Percentiles rank a stretch among this genome's conserved stretches.
Evolutionary conservation across 2,888 invertebrate species (phyloP).

Genomic region (Andrena chrysosceles): DNA sequence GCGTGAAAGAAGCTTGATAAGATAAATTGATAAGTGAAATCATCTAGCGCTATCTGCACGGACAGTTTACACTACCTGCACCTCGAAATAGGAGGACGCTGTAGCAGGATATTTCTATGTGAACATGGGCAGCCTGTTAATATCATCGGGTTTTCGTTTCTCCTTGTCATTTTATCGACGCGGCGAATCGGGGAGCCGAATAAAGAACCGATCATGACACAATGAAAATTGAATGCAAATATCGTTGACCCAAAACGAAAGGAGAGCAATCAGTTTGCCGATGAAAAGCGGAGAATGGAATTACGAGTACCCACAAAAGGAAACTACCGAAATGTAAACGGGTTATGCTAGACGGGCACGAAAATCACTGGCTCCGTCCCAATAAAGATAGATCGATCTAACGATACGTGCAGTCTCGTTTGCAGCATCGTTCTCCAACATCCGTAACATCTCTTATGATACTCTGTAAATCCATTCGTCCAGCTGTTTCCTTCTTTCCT

Average conservation of each 20-base stretch:
- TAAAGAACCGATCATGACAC: conserved; percentile 42
- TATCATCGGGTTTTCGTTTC: conserved; percentile 19
- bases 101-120: neutral
- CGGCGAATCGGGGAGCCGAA: conserved; percentile 23
- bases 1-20: no score
- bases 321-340: conserved; percentile 47
- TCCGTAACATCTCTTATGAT: conserved; percentile 16
- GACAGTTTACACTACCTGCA: neutral
- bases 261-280: conserved; percentile 48
- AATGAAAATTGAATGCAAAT: conserved; percentile 61
- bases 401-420: conserved; percentile 20
- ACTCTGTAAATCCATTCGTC: conserved; percentile 12
- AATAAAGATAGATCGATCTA: conserved; percentile 47
- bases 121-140: conserved; percentile 22
- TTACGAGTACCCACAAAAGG: conserved; percentile 40
- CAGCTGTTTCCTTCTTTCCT: neutral
- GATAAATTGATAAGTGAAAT: no score
- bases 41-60: neutral
- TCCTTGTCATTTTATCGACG: conserved; percentile 5
- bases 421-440: neutral
- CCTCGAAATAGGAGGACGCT: no score
- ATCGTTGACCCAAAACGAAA: conserved; percentile 59
- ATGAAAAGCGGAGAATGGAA: conserved; percentile 46
- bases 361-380: conserved; percentile 53
- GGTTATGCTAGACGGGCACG: conserved; percentile 39